phyloP scores from a whole-genome alignment of 2,888 invertebrate species.

The Anthophora plumipes region DNA sequence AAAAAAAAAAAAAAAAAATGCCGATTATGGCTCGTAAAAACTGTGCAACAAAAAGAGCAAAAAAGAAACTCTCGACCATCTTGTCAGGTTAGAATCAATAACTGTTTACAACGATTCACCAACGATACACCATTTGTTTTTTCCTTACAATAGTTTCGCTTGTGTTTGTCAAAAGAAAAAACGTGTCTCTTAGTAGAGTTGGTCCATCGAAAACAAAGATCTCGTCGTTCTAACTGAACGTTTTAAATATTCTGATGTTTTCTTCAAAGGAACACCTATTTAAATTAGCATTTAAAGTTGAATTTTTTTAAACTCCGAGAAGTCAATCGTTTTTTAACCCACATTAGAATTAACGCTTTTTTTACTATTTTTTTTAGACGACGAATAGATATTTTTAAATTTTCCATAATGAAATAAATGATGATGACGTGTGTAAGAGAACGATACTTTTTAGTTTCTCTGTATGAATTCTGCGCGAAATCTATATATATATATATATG shows the following conservation, averaged over 20 bases:
- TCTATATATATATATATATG: slow-evolving; percentile 24
- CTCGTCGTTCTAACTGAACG: slow-evolving; percentile 21
- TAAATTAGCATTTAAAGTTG: slow-evolving; percentile 33
- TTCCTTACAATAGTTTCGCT: slow-evolving; percentile 18
- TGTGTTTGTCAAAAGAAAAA: not conserved
- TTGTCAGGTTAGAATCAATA: slow-evolving; percentile 2
- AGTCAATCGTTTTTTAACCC: slow-evolving; percentile 1
- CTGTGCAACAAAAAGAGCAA: not conserved
- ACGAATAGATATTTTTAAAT: slow-evolving; percentile 1
- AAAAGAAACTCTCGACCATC: not conserved
- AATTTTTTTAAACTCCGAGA: not conserved
- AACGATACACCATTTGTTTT: slow-evolving; percentile 42
- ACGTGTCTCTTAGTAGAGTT: not conserved
- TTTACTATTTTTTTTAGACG: not conserved
- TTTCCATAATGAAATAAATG: slow-evolving; percentile 13
- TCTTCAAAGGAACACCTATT: slow-evolving; percentile 23
- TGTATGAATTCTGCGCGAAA: slow-evolving; percentile 27
- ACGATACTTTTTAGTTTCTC: slow-evolving; percentile 10
- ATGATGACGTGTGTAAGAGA: no score
- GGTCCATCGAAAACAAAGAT: not conserved
- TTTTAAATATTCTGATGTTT: not conserved
- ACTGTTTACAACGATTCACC: slow-evolving; percentile 60
- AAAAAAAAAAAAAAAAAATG: not conserved
- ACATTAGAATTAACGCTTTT: slow-evolving; percentile 18
- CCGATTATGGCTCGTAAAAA: slow-evolving; percentile 2